A percentile compares a stretch with the other conserved stretches of the same genome.
These are phyloP conservation scores for Hydrochoerus hydrochaeris DNA, from an alignment of 2,113 vertebrate species.

Conservation along the genomic window DNA sequence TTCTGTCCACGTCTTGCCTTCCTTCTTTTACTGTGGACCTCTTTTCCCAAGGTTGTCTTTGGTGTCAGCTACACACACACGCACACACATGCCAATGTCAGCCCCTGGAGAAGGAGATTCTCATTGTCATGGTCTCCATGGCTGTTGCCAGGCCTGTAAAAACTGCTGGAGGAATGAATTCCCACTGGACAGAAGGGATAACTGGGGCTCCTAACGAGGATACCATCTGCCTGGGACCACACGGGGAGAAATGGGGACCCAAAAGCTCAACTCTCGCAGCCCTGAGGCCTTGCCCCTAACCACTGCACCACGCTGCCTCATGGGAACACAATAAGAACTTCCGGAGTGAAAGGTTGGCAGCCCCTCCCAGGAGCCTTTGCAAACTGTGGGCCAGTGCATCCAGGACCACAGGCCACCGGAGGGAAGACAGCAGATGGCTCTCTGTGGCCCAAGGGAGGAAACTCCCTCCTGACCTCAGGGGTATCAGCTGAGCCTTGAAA, in stretches of 20 bases:
- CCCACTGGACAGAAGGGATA: neutral
- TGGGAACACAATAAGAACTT: neutral
- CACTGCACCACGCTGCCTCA: neutral
- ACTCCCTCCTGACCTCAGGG: slow-evolving; percentile 63
- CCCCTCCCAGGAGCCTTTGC: neutral
- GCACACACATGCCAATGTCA: neutral
- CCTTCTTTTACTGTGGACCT: too few relatives aligned
- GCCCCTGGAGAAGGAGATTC: too few relatives aligned
- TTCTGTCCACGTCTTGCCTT: neutral
- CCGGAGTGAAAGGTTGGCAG: neutral
- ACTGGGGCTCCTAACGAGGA: neutral
- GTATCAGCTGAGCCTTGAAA: slow-evolving; percentile 67
- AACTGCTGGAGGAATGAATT: neutral
- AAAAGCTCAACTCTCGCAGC: neutral
- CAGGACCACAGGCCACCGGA: neutral
- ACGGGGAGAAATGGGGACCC: neutral
- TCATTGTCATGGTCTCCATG: neutral
- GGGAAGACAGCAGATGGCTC: neutral
- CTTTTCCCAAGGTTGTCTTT: neutral
- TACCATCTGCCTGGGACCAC: neutral
- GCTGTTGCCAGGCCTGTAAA: neutral
- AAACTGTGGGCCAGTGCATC: neutral
- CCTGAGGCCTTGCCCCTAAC: neutral
- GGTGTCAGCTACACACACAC: neutral
- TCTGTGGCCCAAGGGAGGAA: slow-evolving; percentile 60